Evolutionary conservation across 2,888 invertebrate species (phyloP).

Genomic region (Conus canariensis): DNA sequence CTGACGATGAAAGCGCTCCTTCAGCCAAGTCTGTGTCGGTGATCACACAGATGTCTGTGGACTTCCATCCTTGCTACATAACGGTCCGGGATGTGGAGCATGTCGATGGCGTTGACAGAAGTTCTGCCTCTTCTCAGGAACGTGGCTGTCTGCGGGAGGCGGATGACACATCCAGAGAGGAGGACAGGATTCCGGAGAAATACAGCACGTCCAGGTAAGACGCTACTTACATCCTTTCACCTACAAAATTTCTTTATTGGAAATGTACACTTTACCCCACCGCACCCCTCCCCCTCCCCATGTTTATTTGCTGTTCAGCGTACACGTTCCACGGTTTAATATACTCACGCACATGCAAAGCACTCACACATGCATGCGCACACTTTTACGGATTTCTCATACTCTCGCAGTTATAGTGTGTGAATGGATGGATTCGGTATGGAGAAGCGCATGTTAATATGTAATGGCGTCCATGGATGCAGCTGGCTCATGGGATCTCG

Average conservation of each 20-base stretch:
- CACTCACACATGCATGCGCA: too few relatives aligned
- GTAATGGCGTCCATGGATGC: neutral
- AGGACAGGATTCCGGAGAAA: neutral
- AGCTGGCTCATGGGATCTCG: too few relatives aligned
- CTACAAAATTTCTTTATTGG: neutral
- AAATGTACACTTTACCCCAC: too few relatives aligned
- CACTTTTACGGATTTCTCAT: too few relatives aligned
- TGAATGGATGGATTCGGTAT: neutral
- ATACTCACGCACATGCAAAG: too few relatives aligned
- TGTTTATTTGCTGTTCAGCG: too few relatives aligned
- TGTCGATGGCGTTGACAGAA: neutral
- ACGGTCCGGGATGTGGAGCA: neutral
- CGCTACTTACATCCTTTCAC: neutral
- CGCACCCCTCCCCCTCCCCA: too few relatives aligned
- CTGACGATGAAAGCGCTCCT: neutral
- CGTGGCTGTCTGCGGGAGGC: neutral
- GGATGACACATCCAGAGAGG: neutral
- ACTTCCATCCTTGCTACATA: slow-evolving; percentile 18
- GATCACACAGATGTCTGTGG: slow-evolving; percentile 32
- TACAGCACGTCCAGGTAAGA: neutral
- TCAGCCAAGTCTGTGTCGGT: slow-evolving; percentile 11
- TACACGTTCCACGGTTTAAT: too few relatives aligned
- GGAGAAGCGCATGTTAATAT: neutral
- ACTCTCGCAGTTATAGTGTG: too few relatives aligned
- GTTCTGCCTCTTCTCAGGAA: neutral